A percentile compares a stretch with the other conserved stretches of the same genome.
Evolutionary conservation across 2,113 vertebrate species (phyloP).

Genomic region (Nymphicus hollandicus): DNA sequence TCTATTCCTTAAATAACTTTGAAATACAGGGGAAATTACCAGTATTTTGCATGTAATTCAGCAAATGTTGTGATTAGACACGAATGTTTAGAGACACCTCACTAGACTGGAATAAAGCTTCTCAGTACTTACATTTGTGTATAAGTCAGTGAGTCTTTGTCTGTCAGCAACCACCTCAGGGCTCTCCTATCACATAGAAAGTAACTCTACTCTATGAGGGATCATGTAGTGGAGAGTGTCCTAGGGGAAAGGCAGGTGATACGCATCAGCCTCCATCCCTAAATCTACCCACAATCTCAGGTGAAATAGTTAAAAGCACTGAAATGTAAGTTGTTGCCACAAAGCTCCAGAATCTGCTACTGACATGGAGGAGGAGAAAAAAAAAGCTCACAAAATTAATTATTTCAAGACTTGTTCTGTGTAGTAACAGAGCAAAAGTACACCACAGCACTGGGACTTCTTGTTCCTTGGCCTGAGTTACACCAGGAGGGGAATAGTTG

Average conservation of each 20-base stretch:
- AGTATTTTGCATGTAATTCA: background rate
- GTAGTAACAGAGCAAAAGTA: background rate
- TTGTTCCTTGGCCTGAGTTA: background rate
- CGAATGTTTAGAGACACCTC: background rate
- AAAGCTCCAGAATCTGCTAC: background rate
- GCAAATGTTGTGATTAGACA: background rate
- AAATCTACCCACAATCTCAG: background rate
- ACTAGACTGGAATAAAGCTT: background rate
- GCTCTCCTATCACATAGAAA: background rate
- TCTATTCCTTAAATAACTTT: background rate
- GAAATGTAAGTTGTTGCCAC: background rate
- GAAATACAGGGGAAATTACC: background rate
- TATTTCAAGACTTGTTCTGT: background rate
- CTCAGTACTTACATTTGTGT: background rate
- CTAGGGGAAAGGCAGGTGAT: background rate
- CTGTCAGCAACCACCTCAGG: too few relatives aligned
- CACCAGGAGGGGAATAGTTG: accelerated
- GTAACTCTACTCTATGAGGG: background rate
- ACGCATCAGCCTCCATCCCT: background rate
- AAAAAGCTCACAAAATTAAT: background rate
- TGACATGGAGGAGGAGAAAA: background rate
- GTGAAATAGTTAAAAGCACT: background rate
- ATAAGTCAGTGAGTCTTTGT: too few relatives aligned
- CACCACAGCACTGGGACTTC: background rate
- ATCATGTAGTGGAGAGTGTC: background rate